Evolutionary conservation across 2,113 vertebrate genomes (phyloP), one percentile per base, ranked within the genome.

Genomic region (Euleptes europaea): DNA sequence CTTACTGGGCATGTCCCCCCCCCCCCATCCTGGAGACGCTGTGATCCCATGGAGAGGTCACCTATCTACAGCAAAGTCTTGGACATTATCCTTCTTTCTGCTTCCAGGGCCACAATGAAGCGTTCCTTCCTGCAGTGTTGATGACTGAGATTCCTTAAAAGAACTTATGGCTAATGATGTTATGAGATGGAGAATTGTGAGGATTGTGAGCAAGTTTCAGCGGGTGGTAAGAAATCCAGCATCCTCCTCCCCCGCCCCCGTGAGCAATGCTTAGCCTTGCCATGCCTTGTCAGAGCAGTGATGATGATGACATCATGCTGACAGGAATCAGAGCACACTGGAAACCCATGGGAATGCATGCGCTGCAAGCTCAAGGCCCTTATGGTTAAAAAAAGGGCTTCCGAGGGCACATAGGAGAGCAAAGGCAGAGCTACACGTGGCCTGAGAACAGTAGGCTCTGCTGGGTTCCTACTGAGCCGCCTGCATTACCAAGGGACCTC

Each of bases 401-500:
- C n/a, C 71, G 80, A 83, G 44, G 69, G 84, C 2, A 83, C 12
- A 66, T 91, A 90, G 93, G 65, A 33, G 70, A 69, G 80, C 90
- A 84, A 79, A 87, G 69, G 91, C 78, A 69, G 38, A 88, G 51
- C 26, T 92, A 75, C 87, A 88, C 49, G 81, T 2, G 49, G 47
- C 83, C 67, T 67, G 78, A 4, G 79, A 89, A 80, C 19, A 44
- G 65, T 74, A 90, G 79, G 79, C 28, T 54, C 51, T 63, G 60
- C 26, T 23, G 57, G 57, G 21, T 2, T 49, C 42, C 60, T 66
- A 67, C 3, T 26, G 80, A 87, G 21, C 31, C 60, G 88, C 81
- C 69, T 66, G 78, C 73, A 89, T 94, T 91, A 88, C 85, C 91
- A 88, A 92, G 84, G 93, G 82, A 82, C 60, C 78, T 74, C 88